Base-by-base conservation (phyloP, 2,888 invertebrate genomes). In the Sinodicranocentrus sp. region DNA sequence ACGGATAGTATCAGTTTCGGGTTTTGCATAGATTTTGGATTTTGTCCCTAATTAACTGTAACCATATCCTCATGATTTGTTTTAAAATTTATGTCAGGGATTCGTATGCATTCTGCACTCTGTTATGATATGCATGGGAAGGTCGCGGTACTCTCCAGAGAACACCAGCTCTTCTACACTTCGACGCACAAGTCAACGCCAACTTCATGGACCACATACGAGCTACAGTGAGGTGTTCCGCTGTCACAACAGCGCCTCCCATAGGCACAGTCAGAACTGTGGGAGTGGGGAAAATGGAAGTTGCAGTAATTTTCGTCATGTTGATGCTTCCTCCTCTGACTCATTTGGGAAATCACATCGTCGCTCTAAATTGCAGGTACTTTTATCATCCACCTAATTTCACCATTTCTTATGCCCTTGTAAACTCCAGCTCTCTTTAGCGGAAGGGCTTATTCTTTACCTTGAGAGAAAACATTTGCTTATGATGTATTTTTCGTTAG, bases 61-160 rank as follows among this genome's bases (percentile, higher is more conserved):
- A n/a, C n/a, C n/a, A n/a, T n/a, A n/a, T n/a, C n/a, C n/a, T n/a
- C n/a, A n/a, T n/a, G n/a, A n/a, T n/a, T n/a, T n/a, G n/a, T n/a
- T n/a, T n/a, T n/a, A n/a, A n/a, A n/a, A n/a, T n/a, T n/a, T n/a
- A n/a, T n/a, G n/a, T n/a, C 70, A 86, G 86, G 86, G 86, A 15
- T 79, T 86, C 28, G 71, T 73, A 5, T 77, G 84, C 33, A 85
- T 86, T 43, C 5, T 85, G 33, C 73, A 70, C 23, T 85, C 85
- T 0, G 1, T 85, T 13, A 48, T 70, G 76, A 5, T 57, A 1
- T 85, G 85, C 54, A 73, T 82, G 43, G 67, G 76, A 61, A 72
- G 72, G 44, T 5, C 68, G 43, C 73, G 73, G 5, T 67, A 59
- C 44, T 84, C 84, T 3, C 84, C 84, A 2, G 84, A 82, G 44